These are phyloP conservation scores for Diglossa cyanea DNA, from an alignment of 2,797 vertebrate genomes.

Conservation along the genomic window DNA sequence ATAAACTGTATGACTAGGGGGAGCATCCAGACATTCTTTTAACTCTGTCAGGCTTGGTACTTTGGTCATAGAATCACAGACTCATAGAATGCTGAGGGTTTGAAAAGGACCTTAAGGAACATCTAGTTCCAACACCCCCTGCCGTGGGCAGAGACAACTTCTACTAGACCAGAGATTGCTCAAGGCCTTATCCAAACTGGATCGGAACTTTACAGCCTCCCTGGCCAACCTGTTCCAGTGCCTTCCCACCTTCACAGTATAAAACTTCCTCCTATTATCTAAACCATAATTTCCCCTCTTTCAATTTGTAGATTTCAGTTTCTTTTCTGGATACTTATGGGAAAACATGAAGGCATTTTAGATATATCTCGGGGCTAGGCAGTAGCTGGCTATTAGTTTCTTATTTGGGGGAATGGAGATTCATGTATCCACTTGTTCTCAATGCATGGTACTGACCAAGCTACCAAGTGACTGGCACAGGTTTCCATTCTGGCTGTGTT, in stretches of 20 bases:
- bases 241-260: neutral
- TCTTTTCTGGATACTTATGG: neutral
- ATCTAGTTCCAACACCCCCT: neutral
- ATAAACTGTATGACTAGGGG: neutral
- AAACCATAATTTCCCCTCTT: neutral
- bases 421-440: neutral
- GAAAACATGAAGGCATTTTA: neutral
- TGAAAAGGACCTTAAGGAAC: neutral
- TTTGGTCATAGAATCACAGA: neutral
- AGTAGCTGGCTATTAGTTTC: neutral
- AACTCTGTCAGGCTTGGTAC: neutral
- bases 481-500: neutral
- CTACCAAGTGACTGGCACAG: neutral
- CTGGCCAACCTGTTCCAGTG: neutral
- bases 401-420: neutral
- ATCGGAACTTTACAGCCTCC: neutral
- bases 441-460: fast-evolving
- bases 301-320: neutral
- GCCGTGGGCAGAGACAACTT: neutral
- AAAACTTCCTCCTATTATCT: neutral
- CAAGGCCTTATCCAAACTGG: neutral
- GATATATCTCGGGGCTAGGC: neutral
- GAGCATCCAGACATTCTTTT: neutral
- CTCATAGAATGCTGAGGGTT: neutral
- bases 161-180: neutral